These are phyloP conservation scores for Frieseomelitta varia DNA, from an alignment of 1,140 invertebrate species.

Conservation along the genomic window DNA sequence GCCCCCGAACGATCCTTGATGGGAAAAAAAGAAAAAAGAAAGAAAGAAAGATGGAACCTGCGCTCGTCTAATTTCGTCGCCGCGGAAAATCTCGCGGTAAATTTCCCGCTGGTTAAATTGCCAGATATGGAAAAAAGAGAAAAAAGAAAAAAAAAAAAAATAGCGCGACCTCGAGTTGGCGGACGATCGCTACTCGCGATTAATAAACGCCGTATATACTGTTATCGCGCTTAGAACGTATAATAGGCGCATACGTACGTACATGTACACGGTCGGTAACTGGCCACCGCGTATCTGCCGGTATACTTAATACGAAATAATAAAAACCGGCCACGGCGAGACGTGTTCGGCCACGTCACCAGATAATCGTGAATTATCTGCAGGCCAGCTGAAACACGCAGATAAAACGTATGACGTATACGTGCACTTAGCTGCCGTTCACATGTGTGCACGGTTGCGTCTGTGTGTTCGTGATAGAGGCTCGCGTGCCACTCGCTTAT, in stretches of 20 bases:
- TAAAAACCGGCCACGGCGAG: slow-evolving; percentile 55
- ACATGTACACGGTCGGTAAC: neutral
- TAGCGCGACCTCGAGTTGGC: slow-evolving; percentile 1
- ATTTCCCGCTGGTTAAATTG: slow-evolving; percentile 46
- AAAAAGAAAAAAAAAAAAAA: neutral
- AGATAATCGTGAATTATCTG: slow-evolving; percentile 68
- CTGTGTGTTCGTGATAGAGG: slow-evolving; percentile 5
- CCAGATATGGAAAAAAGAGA: neutral
- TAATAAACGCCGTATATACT: slow-evolving; percentile 56
- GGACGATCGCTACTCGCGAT: slow-evolving; percentile 64
- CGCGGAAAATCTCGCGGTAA: slow-evolving; percentile 54
- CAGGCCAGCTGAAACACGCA: slow-evolving; percentile 32
- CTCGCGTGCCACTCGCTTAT: slow-evolving; percentile 60
- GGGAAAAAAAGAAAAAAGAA: no score
- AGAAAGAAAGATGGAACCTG: neutral
- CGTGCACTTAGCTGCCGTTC: neutral
- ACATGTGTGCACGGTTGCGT: slow-evolving; percentile 12
- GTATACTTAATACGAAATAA: slow-evolving; percentile 60
- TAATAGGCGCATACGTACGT: neutral
- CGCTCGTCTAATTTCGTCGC: neutral
- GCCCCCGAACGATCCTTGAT: no score
- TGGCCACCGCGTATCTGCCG: slow-evolving; percentile 43
- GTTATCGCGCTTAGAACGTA: slow-evolving; percentile 51
- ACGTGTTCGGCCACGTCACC: slow-evolving; percentile 63
- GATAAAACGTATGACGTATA: slow-evolving; percentile 40